A percentile compares a stretch with the other conserved stretches of the same genome.
phyloP scores from a whole-genome alignment of 2,888 invertebrate species.

The Dryococelus australis region DNA sequence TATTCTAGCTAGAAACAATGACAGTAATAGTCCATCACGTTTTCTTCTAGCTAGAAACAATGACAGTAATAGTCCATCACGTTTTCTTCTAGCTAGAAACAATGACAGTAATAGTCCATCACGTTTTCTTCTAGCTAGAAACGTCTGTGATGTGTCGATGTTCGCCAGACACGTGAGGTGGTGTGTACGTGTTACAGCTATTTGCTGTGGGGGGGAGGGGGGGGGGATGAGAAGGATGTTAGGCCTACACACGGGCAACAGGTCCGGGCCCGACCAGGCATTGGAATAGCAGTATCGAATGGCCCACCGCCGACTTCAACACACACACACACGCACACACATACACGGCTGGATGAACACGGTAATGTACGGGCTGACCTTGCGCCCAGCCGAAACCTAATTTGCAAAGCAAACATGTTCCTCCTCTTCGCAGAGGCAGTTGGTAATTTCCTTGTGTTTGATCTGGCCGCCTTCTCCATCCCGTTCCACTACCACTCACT shows the following conservation, averaged over 20 bases:
- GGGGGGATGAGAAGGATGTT: not conserved
- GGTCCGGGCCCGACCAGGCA: not conserved
- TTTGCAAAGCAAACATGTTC: not conserved
- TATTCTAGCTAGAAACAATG: too few relatives aligned
- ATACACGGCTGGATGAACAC: not conserved
- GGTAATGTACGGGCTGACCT: not conserved
- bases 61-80: too few relatives aligned
- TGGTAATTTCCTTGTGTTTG: not conserved
- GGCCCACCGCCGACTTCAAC: not conserved
- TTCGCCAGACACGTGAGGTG: too few relatives aligned
- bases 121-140: too few relatives aligned
- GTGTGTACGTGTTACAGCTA: too few relatives aligned
- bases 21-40: too few relatives aligned
- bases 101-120: too few relatives aligned
- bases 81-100: too few relatives aligned
- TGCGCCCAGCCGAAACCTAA: not conserved
- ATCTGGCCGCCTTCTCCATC: not conserved
- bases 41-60: too few relatives aligned
- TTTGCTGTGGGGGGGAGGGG: not conserved
- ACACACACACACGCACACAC: too few relatives aligned
- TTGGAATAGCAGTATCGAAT: not conserved
- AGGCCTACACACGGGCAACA: not conserved
- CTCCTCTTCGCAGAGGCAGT: not conserved
- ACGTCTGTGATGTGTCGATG: too few relatives aligned
- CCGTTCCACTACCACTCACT: not conserved